These are phyloP conservation scores for Alethe castanea DNA, from an alignment of 2,113 vertebrate genomes.

Conservation along the genomic window DNA sequence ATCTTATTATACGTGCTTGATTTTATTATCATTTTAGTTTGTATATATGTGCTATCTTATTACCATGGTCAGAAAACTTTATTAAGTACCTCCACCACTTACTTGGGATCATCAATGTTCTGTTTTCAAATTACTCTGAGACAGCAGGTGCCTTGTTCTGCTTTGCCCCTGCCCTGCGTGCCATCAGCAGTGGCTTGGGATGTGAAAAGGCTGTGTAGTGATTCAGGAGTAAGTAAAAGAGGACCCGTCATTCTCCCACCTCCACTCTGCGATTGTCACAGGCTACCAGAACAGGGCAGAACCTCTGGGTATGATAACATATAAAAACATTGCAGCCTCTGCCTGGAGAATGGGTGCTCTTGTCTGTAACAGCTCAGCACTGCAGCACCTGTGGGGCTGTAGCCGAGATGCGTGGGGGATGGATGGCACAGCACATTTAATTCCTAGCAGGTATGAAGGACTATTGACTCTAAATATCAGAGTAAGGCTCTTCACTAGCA, in stretches of 20 bases:
- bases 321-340: accelerated
- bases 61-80: not conserved
- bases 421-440: too few species aligned
- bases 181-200: not conserved
- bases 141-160: not conserved
- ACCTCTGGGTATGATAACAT: not conserved
- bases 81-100: not conserved
- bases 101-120: not conserved
- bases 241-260: not conserved
- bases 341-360: not conserved
- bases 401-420: not conserved
- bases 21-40: not conserved
- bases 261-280: not conserved
- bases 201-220: not conserved
- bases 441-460: not conserved
- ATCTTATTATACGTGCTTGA: not conserved
- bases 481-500: not conserved
- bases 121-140: not conserved
- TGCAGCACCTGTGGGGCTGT: accelerated
- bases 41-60: not conserved
- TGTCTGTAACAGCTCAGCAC: accelerated
- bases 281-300: not conserved
- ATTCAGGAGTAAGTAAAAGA: not conserved
- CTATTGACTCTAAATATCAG: not conserved
- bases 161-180: not conserved